These are phyloP conservation scores for Synodontis membranacea DNA, from an alignment of 2,113 vertebrate species.

Conservation along the genomic window DNA sequence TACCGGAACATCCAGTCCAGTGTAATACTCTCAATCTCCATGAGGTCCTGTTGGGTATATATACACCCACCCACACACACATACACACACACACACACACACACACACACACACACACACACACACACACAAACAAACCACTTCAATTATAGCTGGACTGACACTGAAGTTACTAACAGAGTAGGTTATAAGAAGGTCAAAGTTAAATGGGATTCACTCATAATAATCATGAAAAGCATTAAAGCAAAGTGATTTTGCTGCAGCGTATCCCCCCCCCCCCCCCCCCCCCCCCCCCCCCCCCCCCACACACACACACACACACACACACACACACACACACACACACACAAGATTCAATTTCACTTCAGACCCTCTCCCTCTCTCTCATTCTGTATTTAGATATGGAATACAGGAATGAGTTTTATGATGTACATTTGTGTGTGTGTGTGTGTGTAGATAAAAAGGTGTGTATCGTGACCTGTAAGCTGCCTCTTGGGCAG, in stretches of 20 bases:
- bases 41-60: constrained; percentile 78
- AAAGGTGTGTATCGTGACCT: constrained; percentile 65
- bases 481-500: constrained; percentile 81
- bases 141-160: neutral
- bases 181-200: constrained; percentile 10
- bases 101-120: constrained; percentile 21
- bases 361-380: neutral
- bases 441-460: neutral
- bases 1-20: constrained; percentile 98
- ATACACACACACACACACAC: constrained; percentile 23
- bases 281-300: no score
- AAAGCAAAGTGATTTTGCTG: neutral
- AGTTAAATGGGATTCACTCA: constrained; percentile 14
- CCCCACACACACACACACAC: constrained; percentile 11
- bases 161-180: neutral
- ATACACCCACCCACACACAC: constrained; percentile 21
- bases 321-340: neutral
- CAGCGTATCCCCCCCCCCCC: neutral
- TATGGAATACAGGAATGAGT: neutral
- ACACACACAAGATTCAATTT: neutral
- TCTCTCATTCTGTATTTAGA: neutral
- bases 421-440: neutral
- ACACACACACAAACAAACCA: constrained; percentile 14
- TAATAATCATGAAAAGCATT: neutral
- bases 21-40: constrained; percentile 94